Evolutionary conservation across 1,140 invertebrate genomes (phyloP), one percentile per base, ranked within the genome.

Genomic region (Macrosteles quadrilineatus): DNA sequence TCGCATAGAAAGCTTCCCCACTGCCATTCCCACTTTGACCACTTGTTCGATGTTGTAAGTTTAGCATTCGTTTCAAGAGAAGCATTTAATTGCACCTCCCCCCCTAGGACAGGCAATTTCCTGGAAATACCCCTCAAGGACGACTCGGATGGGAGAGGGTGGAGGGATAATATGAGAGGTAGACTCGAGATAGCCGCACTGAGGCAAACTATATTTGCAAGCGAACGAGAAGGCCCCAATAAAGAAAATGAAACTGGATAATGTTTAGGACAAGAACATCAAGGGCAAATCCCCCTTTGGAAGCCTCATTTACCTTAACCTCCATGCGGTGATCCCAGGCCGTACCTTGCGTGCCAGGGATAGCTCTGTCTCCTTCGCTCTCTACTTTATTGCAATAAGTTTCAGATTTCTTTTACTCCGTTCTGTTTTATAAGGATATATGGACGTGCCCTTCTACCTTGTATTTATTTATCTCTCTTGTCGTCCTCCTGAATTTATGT

Each of bases 181-280:
- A 50, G 47, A 50, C 14, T 50, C 47, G n/a, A 59, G 55, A 30
- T 59, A 59, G 55, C 55, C 12, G 25, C 55, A 30, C 14, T 29
- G 47, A 59, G 55, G 55, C 27, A 23, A 59, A 59, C 55, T 59
- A 25, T 59, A 59, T 59, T 59, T 59, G 55, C 55, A 59, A 59
- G 55, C 23, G 55, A 59, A 59, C 47, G 55, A 59, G 55, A 59
- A 59, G 25, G 55, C 55, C 12, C 55, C 55, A 59, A 59, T 59
- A 59, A 59, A 59, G 55, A 27, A 59, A 59, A 59, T 59, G 55
- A 59, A 59, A 25, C 21, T 27, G 55, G 27, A 59, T 59, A 59
- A 59, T 59, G 27, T 12, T 59, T 25, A 59, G 55, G 21, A 14
- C 55, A 59, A 12, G 55, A 29, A 59, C 27, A 59, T 59, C 21